Evolutionary conservation across 2,797 vertebrate species (phyloP).

Genomic region (Fistularia tabacaria): DNA sequence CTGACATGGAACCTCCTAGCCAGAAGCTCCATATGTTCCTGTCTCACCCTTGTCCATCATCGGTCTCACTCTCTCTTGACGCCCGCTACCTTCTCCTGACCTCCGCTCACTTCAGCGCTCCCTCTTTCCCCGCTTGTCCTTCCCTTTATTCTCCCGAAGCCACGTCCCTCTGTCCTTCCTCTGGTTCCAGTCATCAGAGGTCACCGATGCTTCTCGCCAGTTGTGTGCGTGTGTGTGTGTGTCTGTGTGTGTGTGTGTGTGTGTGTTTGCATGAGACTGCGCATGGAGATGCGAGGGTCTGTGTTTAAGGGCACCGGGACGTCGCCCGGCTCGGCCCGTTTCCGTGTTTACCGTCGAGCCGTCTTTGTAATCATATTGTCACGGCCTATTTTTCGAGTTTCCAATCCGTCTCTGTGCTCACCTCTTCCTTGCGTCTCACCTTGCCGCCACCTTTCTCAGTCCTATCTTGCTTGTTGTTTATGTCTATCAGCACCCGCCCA

Average conservation of each 20-base stretch:
- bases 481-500: slow-evolving; percentile 28
- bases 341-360: slow-evolving; percentile 60
- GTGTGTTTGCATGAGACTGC: too few relatives aligned
- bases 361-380: slow-evolving; percentile 65
- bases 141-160: slow-evolving; percentile 25
- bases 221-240: slow-evolving; percentile 1
- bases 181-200: slow-evolving; percentile 27
- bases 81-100: slow-evolving; percentile 20
- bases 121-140: slow-evolving; percentile 4
- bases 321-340: slow-evolving; percentile 18
- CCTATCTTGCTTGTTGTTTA: slow-evolving; percentile 35
- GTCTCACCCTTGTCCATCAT: too few relatives aligned
- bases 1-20: too few relatives aligned
- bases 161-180: slow-evolving; percentile 29
- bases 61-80: too few relatives aligned
- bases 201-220: slow-evolving; percentile 32
- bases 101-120: too few relatives aligned
- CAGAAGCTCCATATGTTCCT: too few relatives aligned
- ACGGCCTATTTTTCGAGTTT: slow-evolving; percentile 58
- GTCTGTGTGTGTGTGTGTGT: neutral
- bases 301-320: neutral
- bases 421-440: neutral
- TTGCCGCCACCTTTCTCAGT: slow-evolving; percentile 4
- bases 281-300: too few relatives aligned
- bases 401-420: slow-evolving; percentile 24